Base-by-base conservation (phyloP, 1,140 invertebrate species). In the Hyphantria cunea region DNA sequence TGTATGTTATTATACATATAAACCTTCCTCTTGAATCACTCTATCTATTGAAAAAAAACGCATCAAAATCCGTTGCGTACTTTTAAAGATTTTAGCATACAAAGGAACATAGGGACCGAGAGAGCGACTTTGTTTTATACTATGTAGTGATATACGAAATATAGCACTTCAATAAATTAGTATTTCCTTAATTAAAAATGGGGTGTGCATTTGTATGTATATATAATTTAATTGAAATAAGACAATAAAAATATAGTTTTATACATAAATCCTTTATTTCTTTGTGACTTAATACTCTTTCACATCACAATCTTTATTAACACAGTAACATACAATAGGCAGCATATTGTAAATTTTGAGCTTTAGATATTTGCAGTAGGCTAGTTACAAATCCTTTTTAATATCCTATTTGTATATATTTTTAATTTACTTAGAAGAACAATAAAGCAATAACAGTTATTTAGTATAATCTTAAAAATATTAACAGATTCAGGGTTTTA, bases 281-380 rank as follows among this genome's bases (percentile, higher is more conserved):
- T 60, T 70, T 62, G 48, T 49, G 54, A 47, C 49, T 68, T 47
- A 64, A 70, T 64, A 59, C n/a, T 34, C 56, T 56, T 64, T 61
- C 60, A 74, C 56, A 78, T 80, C 69, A 74, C 68, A 60, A 66
- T 68, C 54, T 73, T 68, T 72, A 72, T 64, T 64, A 70, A 52
- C 52, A 64, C 68, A 71, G 48, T 58, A 66, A 59, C 54, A 55
- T 54, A 67, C 44, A 64, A 37, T 64, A 63, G 55, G 55, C 55
- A 58, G 25, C 55, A 39, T 49, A 15, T 25, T 48, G 7, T 55
- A 31, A 47, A 34, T 34, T 55, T 49, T 58, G 45, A 58, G 44
- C 55, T 48, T 37, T n/a, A 32, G 17, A 45, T 54, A 47, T 5
- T 9, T 31, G 44, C 45, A 8, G 11, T 11, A 55, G 53, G 42